A percentile compares a stretch with the other conserved stretches of the same genome.
Conservation (phyloP, 2,888 invertebrate genomes). For the Xylocampa areola region DNA sequence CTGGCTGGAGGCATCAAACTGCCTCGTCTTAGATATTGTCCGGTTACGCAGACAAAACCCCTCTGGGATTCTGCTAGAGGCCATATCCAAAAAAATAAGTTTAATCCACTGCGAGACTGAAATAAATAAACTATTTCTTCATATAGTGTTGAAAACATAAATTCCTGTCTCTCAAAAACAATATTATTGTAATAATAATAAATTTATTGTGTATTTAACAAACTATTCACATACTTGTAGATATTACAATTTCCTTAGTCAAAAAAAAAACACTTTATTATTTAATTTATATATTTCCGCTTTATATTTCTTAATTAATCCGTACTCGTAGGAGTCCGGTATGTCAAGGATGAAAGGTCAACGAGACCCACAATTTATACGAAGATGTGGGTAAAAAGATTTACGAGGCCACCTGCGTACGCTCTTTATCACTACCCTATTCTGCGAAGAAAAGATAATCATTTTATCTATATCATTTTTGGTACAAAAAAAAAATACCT, state of each 20-base stretch:
- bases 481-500: not conserved
- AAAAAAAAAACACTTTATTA: not conserved
- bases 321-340: constrained; percentile 16
- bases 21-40: too few relatives aligned
- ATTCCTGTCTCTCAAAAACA: too few relatives aligned
- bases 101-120: too few relatives aligned
- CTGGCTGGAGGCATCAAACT: too few relatives aligned
- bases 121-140: too few relatives aligned
- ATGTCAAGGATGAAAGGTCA: constrained; percentile 50
- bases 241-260: not conserved
- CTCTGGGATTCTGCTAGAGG: too few relatives aligned
- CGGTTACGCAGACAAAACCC: too few relatives aligned
- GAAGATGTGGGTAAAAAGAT: constrained; percentile 62
- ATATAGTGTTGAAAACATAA: too few relatives aligned
- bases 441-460: constrained; percentile 32
- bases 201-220: too few relatives aligned
- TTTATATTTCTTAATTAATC: constrained; percentile 58
- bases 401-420: constrained; percentile 53
- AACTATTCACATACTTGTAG: too few relatives aligned
- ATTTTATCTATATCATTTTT: constrained; percentile 19
- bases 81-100: too few relatives aligned
- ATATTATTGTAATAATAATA: too few relatives aligned
- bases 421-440: constrained; percentile 46
- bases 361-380: constrained; percentile 57
- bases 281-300: not conserved